A percentile compares a stretch with the other conserved stretches of the same genome.
phyloP scores from a whole-genome alignment of 1,140 invertebrate genomes.

The Drosophila melanica region DNA sequence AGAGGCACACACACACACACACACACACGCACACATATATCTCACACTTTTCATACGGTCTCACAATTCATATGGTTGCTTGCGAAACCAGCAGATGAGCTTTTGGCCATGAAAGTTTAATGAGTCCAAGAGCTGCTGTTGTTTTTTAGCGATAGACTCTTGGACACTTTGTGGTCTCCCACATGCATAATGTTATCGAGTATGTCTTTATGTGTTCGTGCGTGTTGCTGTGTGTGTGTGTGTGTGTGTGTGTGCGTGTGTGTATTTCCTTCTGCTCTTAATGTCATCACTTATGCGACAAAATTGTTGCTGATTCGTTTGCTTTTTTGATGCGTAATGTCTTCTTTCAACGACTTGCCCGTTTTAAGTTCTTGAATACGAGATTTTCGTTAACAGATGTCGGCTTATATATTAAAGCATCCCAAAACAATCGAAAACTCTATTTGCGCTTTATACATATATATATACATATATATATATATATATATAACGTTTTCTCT shows the following conservation, averaged over 20 bases:
- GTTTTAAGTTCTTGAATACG: not conserved
- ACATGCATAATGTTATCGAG: conserved; percentile 33
- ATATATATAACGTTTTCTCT: not conserved
- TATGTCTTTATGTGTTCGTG: not conserved
- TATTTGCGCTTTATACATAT: not conserved
- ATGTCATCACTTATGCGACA: conserved; percentile 62
- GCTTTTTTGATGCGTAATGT: conserved; percentile 45
- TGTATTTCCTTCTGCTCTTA: conserved; percentile 34
- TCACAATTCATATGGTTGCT: conserved; percentile 7
- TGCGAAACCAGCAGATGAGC: conserved; percentile 53
- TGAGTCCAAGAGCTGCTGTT: conserved; percentile 45
- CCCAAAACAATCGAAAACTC: not conserved
- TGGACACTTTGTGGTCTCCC: conserved; percentile 33
- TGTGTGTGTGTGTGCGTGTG: conserved; percentile 7
- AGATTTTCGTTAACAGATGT: not conserved
- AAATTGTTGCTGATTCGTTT: conserved; percentile 70
- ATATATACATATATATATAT: no score
- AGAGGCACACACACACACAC: conserved; percentile 8
- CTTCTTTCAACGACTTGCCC: conserved; percentile 17
- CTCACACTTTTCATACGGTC: conserved; percentile 1
- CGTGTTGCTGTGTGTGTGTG: not conserved
- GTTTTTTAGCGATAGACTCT: conserved; percentile 13
- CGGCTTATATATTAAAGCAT: not conserved
- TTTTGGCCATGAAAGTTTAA: conserved; percentile 70
- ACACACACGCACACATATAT: not conserved